Conservation (phyloP, 2,888 invertebrate species). For the Epinotia ramella region DNA sequence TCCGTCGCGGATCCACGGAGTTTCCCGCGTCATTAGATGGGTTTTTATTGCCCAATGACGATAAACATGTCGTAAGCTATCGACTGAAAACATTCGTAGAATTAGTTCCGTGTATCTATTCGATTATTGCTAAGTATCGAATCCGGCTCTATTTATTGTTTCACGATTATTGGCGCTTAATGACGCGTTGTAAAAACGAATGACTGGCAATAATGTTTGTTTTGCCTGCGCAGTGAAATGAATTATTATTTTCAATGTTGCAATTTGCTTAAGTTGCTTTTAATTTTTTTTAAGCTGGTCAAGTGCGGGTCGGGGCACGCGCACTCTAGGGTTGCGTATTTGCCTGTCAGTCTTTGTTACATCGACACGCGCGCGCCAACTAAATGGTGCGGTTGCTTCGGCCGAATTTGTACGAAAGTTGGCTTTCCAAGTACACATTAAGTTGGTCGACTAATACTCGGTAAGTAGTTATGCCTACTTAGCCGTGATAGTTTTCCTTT, state of each 20-base stretch:
- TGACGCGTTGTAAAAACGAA: slow-evolving; percentile 45
- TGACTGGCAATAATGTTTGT: slow-evolving; percentile 26
- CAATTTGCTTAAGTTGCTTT: not conserved
- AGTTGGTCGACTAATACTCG: too few species aligned
- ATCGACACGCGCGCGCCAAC: too few species aligned
- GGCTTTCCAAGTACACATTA: too few species aligned
- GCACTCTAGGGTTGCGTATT: too few species aligned
- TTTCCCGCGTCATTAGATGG: slow-evolving; percentile 82
- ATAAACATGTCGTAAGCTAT: slow-evolving; percentile 84
- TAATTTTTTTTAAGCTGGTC: not conserved
- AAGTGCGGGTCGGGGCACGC: too few species aligned
- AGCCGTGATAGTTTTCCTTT: too few species aligned
- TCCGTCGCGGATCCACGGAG: slow-evolving; percentile 67
- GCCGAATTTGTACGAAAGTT: too few species aligned
- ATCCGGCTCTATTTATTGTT: slow-evolving; percentile 67
- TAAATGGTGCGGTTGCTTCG: too few species aligned
- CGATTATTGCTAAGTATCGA: slow-evolving; percentile 76
- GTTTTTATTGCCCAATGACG: slow-evolving; percentile 82
- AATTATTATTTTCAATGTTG: not conserved
- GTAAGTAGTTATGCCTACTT: too few species aligned
- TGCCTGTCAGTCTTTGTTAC: too few species aligned
- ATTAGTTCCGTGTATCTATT: slow-evolving; percentile 73
- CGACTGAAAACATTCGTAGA: slow-evolving; percentile 82
- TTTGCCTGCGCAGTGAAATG: slow-evolving; percentile 11
- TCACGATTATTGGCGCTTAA: slow-evolving; percentile 63